Evolutionary conservation across 2,797 vertebrate species (phyloP).

Genomic region (Prionace glauca): DNA sequence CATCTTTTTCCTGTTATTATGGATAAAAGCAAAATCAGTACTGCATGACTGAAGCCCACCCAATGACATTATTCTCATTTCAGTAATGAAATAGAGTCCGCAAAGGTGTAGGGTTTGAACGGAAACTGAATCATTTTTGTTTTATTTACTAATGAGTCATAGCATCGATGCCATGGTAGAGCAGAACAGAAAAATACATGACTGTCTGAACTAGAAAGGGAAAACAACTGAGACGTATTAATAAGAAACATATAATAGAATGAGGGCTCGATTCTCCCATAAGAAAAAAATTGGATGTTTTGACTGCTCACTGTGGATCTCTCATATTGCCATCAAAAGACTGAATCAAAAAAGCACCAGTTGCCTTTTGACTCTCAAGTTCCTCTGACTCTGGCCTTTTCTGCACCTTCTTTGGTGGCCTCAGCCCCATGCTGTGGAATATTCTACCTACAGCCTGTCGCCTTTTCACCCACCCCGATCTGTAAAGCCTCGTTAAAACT

Average conservation of each 20-base stretch:
- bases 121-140: neutral
- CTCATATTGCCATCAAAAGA: neutral
- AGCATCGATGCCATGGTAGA: neutral
- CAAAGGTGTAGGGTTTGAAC: neutral
- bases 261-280: neutral
- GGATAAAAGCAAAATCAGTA: constrained; percentile 30
- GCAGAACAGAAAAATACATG: neutral
- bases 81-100: neutral
- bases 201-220: neutral
- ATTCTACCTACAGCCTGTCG: neutral
- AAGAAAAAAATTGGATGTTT: neutral
- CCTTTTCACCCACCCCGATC: neutral
- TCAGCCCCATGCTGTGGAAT: neutral
- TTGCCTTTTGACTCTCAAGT: neutral
- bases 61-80: constrained; percentile 20
- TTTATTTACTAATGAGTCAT: constrained; percentile 12
- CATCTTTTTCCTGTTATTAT: constrained; percentile 31
- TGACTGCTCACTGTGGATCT: neutral
- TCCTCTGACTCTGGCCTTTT: neutral
- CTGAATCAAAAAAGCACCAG: neutral
- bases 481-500: neutral
- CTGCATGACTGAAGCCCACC: constrained; percentile 10
- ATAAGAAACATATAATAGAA: neutral
- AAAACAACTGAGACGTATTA: neutral
- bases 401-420: neutral